Evolutionary conservation across 2,888 invertebrate species (phyloP), one percentile per base, ranked within the genome.

Genomic region (Apodemia mormo): DNA sequence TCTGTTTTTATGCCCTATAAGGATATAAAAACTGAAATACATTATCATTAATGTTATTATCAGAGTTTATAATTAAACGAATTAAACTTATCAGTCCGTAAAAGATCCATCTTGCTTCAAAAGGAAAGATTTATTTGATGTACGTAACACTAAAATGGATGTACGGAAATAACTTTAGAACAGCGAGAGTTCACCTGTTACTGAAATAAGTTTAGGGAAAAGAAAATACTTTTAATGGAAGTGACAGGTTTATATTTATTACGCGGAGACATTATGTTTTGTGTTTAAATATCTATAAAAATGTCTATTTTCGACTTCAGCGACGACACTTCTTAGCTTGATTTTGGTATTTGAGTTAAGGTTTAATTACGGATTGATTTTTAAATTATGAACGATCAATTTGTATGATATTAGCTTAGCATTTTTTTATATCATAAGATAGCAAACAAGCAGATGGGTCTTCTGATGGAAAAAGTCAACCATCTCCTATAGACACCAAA

Each of bases 101-200:
- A 80, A 81, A 75, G 79, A 58, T 83, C 80, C 82, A 82, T 82
- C 83, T 81, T 80, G 84, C 85, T 84, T 86, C 86, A 86, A 86
- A 89, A 84, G 84, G 77, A 81, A 76, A 84, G 83, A 87, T 88
- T 85, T 85, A 88, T 87, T 78, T 78, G 81, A 84, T 81, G 82
- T 79, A 78, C 79, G 77, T 77, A 72, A 73, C 58, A 30, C 30
- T 76, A 68, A 77, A 77, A 76, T 74, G 72, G 76, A 77, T 75
- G 74, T 70, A 81, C 84, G 67, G 78, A 88, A 86, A 87, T 87
- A 88, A 78, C 79, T 74, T 72, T 78, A 80, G 79, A 81, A 81
- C 71, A 78, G 80, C 83, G 81, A 80, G 80, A 82, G 81, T 82
- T 80, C 89, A 90, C 89, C 89, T 89, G 89, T 81, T 84, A 80